A percentile compares a stretch with the other conserved stretches of the same genome.
Evolutionary conservation across 2,888 invertebrate genomes (phyloP).

Genomic region (Sinodicranocentrus sp.): DNA sequence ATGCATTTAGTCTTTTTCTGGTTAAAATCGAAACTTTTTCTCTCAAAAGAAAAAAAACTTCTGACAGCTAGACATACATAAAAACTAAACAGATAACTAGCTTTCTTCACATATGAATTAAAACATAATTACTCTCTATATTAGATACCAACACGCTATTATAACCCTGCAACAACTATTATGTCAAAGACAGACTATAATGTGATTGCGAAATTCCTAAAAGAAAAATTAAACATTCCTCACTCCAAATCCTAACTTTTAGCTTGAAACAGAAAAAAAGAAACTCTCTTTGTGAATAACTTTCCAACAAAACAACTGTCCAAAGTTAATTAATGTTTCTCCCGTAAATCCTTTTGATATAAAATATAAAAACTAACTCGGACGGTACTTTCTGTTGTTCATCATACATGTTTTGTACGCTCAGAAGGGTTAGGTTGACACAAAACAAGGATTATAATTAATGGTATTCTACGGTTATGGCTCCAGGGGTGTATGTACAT

Average conservation of each 20-base stretch:
- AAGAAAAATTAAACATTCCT: not conserved
- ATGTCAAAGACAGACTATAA: too few species aligned
- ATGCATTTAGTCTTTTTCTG: constrained; percentile 77
- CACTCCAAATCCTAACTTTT: not conserved
- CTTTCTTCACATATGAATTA: constrained; percentile 1
- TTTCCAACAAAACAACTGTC: not conserved
- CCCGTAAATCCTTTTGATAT: not conserved
- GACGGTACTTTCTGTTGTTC: constrained; percentile 53
- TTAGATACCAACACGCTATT: not conserved
- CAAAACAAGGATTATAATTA: constrained; percentile 61
- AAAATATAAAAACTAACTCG: not conserved
- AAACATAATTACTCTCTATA: not conserved
- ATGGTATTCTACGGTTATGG: constrained; percentile 9
- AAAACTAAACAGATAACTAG: constrained; percentile 22
- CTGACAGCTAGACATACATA: constrained; percentile 7
- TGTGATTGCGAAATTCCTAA: too few species aligned
- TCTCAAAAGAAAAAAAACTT: constrained; percentile 38
- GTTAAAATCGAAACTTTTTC: constrained; percentile 78
- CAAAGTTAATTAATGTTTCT: not conserved
- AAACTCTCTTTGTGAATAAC: not conserved
- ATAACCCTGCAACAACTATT: not conserved
- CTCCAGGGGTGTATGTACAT: constrained; percentile 50
- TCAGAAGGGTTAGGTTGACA: constrained; percentile 59
- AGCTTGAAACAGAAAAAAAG: not conserved
- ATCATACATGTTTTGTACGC: constrained; percentile 29